A percentile compares a stretch with the other conserved stretches of the same genome.
Conservation (phyloP, 1,140 invertebrate species). For the Bombyx mandarina region DNA sequence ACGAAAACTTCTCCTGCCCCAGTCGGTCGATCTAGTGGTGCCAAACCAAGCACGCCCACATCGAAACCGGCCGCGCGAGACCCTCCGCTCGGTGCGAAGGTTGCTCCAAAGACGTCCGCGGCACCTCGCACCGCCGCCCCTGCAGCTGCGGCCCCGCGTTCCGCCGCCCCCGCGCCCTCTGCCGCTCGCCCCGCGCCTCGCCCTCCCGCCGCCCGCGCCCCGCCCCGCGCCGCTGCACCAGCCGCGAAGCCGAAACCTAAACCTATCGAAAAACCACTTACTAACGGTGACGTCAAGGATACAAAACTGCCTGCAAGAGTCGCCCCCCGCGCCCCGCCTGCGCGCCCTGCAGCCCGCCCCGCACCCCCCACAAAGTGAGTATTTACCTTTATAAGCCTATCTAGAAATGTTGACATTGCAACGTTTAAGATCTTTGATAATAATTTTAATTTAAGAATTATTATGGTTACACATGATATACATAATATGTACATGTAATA, state of each 20-base stretch:
- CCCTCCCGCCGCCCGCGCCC: conserved; percentile 17
- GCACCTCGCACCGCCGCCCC: conserved; percentile 3
- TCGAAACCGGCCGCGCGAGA: conserved; percentile 3
- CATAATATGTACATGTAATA: too few relatives aligned
- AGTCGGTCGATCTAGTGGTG: neutral
- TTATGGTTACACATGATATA: too few relatives aligned
- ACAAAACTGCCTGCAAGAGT: conserved; percentile 17
- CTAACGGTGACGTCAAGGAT: conserved; percentile 70
- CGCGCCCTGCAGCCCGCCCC: conserved; percentile 26
- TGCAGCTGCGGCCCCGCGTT: conserved; percentile 15
- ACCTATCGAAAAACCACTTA: conserved; percentile 60
- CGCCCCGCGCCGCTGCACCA: conserved; percentile 13
- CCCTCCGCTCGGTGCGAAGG: too few relatives aligned
- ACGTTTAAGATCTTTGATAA: too few relatives aligned
- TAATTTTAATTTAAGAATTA: too few relatives aligned
- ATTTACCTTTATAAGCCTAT: too few relatives aligned
- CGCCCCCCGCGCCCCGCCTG: conserved; percentile 17
- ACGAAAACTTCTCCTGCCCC: neutral
- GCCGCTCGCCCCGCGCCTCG: conserved; percentile 39
- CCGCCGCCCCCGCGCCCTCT: conserved; percentile 29
- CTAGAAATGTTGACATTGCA: too few relatives aligned
- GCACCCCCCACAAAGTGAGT: neutral
- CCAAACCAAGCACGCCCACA: conserved; percentile 2
- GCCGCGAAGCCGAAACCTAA: conserved; percentile 36
- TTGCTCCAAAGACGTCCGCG: neutral